Conservation (phyloP, 2,797 vertebrate genomes). For the Lerista edwardsae region DNA sequence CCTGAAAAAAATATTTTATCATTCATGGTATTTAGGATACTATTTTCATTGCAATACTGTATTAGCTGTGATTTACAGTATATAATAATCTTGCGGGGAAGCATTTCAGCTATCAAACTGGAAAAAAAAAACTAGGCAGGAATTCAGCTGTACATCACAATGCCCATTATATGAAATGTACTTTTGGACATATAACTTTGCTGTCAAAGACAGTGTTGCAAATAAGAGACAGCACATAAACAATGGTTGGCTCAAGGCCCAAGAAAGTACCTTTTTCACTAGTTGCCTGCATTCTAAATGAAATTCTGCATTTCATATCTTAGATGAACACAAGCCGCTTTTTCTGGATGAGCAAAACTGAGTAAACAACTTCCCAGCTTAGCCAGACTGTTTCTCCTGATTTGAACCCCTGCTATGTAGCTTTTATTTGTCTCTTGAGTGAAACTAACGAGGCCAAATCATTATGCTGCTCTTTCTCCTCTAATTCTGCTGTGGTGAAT, state of each 20-base stretch:
- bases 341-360: slow-evolving; percentile 48
- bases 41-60: neutral
- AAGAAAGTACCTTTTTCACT: neutral
- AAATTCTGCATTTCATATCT: slow-evolving; percentile 56
- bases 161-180: neutral
- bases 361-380: slow-evolving; percentile 45
- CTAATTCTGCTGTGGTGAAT: neutral
- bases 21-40: neutral
- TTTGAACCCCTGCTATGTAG: neutral
- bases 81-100: slow-evolving; percentile 9
- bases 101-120: slow-evolving; percentile 37
- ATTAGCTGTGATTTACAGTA: neutral
- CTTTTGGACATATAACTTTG: neutral
- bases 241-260: neutral
- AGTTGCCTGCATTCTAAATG: slow-evolving; percentile 50
- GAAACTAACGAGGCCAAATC: neutral
- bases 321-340: slow-evolving; percentile 38
- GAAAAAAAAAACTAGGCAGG: slow-evolving; percentile 17
- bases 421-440: too few species aligned
- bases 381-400: slow-evolving; percentile 32
- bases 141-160: slow-evolving; percentile 20
- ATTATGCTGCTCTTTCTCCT: neutral
- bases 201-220: neutral
- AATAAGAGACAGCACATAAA: neutral
- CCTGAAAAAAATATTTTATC: slow-evolving; percentile 6